Conservation (phyloP, 64 coral and sea anemone species). For the Stichodactyla mertensii region DNA sequence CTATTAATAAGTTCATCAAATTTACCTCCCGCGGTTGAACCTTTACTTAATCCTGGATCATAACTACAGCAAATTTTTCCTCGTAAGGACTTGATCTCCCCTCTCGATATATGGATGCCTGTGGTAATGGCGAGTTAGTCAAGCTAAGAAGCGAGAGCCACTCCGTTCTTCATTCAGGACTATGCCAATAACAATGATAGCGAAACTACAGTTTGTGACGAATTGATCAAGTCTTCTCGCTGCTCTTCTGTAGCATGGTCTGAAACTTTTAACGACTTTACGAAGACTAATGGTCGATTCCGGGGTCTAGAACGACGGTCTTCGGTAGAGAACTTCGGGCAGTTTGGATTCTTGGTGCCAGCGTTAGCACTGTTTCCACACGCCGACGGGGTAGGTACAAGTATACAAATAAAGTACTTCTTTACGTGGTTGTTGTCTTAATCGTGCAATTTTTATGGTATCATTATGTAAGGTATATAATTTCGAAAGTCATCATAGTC, state of each 20-base stretch:
- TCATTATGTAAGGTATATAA: not conserved
- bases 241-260: constrained; percentile 32
- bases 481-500: no score
- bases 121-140: not conserved
- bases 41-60: constrained; percentile 12
- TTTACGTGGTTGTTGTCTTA: no score
- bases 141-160: not conserved
- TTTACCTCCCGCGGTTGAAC: no score
- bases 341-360: constrained; percentile 82
- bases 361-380: constrained; percentile 74
- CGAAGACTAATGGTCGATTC: constrained; percentile 33
- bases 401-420: no score
- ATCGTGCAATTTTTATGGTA: not conserved
- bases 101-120: not conserved
- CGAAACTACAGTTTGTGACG: not conserved
- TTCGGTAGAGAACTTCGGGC: constrained; percentile 88
- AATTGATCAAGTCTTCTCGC: constrained; percentile 17
- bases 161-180: not conserved
- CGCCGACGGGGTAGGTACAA: constrained; percentile 70
- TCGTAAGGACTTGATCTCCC: not conserved
- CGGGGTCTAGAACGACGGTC: constrained; percentile 66
- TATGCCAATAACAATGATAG: not conserved
- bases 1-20: no score
- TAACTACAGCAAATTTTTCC: not conserved
- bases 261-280: not conserved